phyloP scores from a whole-genome alignment of 2,797 vertebrate species.

The Chiloscyllium punctatum region DNA sequence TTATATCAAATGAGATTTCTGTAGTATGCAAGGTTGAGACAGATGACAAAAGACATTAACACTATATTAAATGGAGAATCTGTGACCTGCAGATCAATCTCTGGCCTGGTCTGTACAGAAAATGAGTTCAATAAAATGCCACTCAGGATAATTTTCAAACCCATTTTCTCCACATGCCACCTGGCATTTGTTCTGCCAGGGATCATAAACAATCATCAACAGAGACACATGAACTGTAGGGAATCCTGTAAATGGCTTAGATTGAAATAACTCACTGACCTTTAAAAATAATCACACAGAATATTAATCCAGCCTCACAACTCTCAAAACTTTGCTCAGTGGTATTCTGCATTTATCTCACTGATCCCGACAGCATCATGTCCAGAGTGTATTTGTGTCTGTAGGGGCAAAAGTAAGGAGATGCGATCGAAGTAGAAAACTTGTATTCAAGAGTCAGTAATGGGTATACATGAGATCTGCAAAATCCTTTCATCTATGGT shows the following conservation, averaged over 20 bases:
- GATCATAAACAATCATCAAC: background rate
- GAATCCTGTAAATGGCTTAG: background rate
- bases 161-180: background rate
- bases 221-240: too few species aligned
- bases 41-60: background rate
- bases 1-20: background rate
- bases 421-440: background rate
- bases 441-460: background rate
- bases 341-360: background rate
- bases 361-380: background rate
- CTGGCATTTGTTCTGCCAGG: background rate
- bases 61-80: background rate
- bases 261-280: background rate
- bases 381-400: background rate
- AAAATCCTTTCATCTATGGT: too few species aligned
- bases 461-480: background rate
- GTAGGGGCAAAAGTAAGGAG: background rate
- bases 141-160: background rate
- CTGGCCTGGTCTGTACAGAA: background rate
- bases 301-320: background rate
- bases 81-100: background rate
- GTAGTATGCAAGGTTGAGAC: background rate
- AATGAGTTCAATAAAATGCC: background rate
- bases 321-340: background rate
- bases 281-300: background rate